Evolutionary conservation across 2,113 vertebrate genomes (phyloP), one percentile per base, ranked within the genome.

Genomic region (Machaerirhynchus nigripectus): DNA sequence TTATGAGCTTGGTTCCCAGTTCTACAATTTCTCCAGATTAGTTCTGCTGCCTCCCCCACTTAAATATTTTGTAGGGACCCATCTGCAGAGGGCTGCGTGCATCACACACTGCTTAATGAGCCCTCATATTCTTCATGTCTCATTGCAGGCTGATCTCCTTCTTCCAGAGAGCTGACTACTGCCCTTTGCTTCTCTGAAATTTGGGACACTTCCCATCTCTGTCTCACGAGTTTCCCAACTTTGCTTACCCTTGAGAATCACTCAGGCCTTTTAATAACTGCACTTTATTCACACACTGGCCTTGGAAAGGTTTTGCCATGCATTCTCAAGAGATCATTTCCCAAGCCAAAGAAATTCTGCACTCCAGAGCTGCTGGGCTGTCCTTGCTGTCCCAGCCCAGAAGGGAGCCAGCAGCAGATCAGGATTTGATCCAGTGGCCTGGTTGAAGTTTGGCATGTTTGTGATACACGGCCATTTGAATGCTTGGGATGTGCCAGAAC

Each of bases 381-480:
- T 47, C 27, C 28, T n/a, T 46, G 47, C 30, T 13, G 7, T 9
- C 2, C 1, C 69, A 53, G 28, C 23, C 35, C 53, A 9, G 67
- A 16, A 19, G 46, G 39, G 59, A 91, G 77, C 65, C 77, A 42
- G 61, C 87, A 87, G 65, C 74, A 59, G 7, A 6, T 3, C 11
- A 6, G 37, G 10, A 4, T 88, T 65, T 76, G n/a, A 65, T 57
- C 59, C 74, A 15, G n/a, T 6, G 69, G 65, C n/a, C 44, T 55
- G 27, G 47, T 1, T 79, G 63, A 46, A 73, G 7, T 85, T 80
- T 83, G 84, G 68, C 80, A 77, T 86, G 53, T 57, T 44, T 28
- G 53, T 21, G 26, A 49, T 9, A 16, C 9, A 8, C 0, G 0
- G 33, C 28, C 40, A 44, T 55, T 42, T 27, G 33, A 71, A 68